Evolutionary conservation across 2,888 invertebrate species (phyloP).

Genomic region (Tiliacea citrago): DNA sequence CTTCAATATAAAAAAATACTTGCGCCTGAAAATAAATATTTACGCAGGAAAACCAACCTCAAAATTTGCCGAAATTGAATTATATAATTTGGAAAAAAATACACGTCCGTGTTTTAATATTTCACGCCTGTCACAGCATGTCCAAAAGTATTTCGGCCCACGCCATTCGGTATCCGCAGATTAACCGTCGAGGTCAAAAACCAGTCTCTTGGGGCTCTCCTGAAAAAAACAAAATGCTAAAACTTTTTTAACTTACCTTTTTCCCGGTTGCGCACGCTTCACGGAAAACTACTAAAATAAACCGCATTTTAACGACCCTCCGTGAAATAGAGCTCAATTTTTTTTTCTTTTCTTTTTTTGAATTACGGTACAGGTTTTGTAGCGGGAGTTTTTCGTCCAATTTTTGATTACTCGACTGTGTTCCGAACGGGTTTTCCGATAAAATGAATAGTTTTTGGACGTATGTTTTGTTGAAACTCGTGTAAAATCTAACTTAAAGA

Average conservation of each 20-base stretch:
- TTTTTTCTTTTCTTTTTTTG: constrained; percentile 60
- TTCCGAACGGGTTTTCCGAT: constrained; percentile 35
- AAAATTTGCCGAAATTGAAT: constrained; percentile 34
- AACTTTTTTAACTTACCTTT: constrained; percentile 61
- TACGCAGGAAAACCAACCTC: constrained; percentile 12
- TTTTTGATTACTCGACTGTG: constrained; percentile 55
- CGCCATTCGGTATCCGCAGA: constrained; percentile 66
- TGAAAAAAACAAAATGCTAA: constrained; percentile 57
- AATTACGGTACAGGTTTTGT: constrained; percentile 63
- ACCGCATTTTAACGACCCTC: constrained; percentile 72
- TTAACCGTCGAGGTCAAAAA: constrained; percentile 66
- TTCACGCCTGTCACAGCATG: constrained; percentile 64
- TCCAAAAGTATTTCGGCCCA: constrained; percentile 59
- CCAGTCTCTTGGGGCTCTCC: constrained; percentile 54
- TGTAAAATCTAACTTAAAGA: constrained; percentile 12
- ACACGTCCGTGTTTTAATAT: constrained; percentile 65
- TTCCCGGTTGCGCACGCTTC: constrained; percentile 61
- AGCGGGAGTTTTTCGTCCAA: constrained; percentile 50
- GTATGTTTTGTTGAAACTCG: constrained; percentile 11
- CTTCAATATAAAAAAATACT: neutral
- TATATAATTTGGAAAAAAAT: constrained; percentile 47
- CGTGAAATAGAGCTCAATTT: constrained; percentile 67
- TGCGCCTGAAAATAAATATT: constrained; percentile 10
- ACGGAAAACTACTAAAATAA: constrained; percentile 74
- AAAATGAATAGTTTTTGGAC: constrained; percentile 45